Evolutionary conservation across 2,113 vertebrate species (phyloP), one percentile per base, ranked within the genome.

Genomic region (Lipotes vexillifer): DNA sequence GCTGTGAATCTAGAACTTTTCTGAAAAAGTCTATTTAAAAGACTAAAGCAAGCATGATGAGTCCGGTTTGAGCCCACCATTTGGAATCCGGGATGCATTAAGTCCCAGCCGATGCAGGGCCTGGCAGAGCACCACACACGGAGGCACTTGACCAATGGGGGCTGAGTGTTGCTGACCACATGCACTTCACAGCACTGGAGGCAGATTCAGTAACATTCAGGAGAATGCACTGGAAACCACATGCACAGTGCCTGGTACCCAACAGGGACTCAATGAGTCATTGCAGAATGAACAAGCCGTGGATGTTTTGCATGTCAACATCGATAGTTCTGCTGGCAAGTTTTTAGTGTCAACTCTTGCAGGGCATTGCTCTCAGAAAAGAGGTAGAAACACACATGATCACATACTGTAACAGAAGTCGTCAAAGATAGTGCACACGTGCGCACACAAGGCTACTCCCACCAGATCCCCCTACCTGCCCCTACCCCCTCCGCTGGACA

Each of bases 401-500:
- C 31, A 38, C 55, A 20, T 41, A 13, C 25, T 4, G 5, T 44
- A 52, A 59, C 6, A 46, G 25, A 89, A 38, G 23, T 33, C 57
- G 2, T 21, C 87, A 12, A 33, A 20, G 33, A 78, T 68, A 17
- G 41, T 1, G 4, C 29, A 13, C 36, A n/a, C 0, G 0, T 18
- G 21, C 17, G 1, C 80, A 65, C 33, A 55, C 46, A 49, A 8
- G 25, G 36, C 49, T 72, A 52, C 59, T 46, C 29, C 71, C 77
- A 11, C 65, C 46, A 41, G 69, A 4, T 20, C 21, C 27, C n/a
- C 68, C 59, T 14, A n/a, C 15, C 25, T 1, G 18, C 1, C 66
- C 80, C 31, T 4, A 4, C 9, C 82, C 68, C 11, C 14, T 18
- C 38, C 10, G 21, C 33, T 1, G 3, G 36, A 31, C 99, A 97